Percentiles rank a stretch among this genome's conserved stretches.
These are phyloP conservation scores for Bombyx huttoni DNA, from an alignment of 2,888 invertebrate genomes.

Conservation along the genomic window DNA sequence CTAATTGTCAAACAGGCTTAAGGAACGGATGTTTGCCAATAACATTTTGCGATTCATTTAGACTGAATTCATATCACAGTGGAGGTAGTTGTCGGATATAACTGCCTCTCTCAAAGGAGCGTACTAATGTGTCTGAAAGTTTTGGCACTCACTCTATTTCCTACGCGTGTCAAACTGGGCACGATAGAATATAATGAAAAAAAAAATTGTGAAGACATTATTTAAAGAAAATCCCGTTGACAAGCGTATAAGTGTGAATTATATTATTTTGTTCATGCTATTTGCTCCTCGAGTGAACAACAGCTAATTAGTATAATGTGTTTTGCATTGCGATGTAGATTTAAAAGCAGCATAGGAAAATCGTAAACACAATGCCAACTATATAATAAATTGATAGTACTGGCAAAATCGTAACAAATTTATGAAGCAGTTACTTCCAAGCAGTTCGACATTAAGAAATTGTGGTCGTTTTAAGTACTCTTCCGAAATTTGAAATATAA, in stretches of 20 bases:
- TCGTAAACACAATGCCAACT: too few species aligned
- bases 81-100: conserved; percentile 32
- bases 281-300: neutral
- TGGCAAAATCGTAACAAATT: too few species aligned
- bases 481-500: too few species aligned
- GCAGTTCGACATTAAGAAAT: too few species aligned
- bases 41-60: conserved; percentile 7
- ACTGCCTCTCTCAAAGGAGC: conserved; percentile 27
- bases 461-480: too few species aligned
- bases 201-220: conserved; percentile 21
- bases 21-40: conserved; percentile 5
- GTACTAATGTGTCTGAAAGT: conserved; percentile 29
- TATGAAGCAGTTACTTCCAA: too few species aligned
- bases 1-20: neutral
- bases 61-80: conserved; percentile 12
- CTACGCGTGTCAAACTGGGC: conserved; percentile 11
- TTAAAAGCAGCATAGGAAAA: too few species aligned
- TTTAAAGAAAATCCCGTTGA: conserved; percentile 25
- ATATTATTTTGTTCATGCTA: neutral
- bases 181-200: conserved; percentile 12
- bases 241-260: neutral
- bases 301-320: neutral
- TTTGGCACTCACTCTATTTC: conserved; percentile 37
- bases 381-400: too few species aligned
- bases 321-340: neutral